Base-by-base conservation (phyloP, 2,113 vertebrate species). In the Scytalopus superciliaris region DNA sequence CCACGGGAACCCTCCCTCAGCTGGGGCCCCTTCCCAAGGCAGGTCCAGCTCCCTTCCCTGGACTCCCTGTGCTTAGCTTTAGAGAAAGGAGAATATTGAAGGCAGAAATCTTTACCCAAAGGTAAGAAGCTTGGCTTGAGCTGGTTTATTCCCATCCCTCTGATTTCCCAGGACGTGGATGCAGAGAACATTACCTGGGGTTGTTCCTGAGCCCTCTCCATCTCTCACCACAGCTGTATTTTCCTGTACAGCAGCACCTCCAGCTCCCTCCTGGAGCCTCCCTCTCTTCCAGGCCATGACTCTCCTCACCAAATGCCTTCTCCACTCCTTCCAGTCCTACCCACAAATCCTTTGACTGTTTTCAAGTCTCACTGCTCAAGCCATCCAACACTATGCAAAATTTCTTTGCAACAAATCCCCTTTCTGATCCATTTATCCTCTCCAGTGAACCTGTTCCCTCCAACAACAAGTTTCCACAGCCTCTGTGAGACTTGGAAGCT, bases 61-160 rank as follows among this genome's bases (percentile, higher is more conserved):
- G 6, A 22, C 33, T 44, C 40, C 1, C 0, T 15, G 24, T 8
- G 9, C 10, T 15, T 23, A 5, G 0, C 1, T 52, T 70, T 37
- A 40, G 67, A 89, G 49, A 55, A 67, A 73, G 87, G 21, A 88
- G 68, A 40, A 77, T 14, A 19, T 8, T 42, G 21, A 77, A 74
- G 64, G 55, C 50, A 81, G 78, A 62, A 89, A 68, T 17, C 74
- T 89, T 84, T 42, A 55, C 74, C 12, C 19, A 66, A 21, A 78
- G 18, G 24, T 19, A 44, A 75, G 52, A 19, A 45, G 19, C 4
- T 21, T 45, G 39, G 52, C 14, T 86, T 72, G 24, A 63, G 39
- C 8, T 77, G 42, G 19, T 66, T 86, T 25, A 30, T 39, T 70
- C 55, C 88, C 37, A 40, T 40, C 44, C 47, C 42, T 73, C 39